Percentiles rank a stretch among this genome's conserved stretches.
Evolutionary conservation across 2,888 invertebrate genomes (phyloP).

Genomic region (Platypus cylindrus): DNA sequence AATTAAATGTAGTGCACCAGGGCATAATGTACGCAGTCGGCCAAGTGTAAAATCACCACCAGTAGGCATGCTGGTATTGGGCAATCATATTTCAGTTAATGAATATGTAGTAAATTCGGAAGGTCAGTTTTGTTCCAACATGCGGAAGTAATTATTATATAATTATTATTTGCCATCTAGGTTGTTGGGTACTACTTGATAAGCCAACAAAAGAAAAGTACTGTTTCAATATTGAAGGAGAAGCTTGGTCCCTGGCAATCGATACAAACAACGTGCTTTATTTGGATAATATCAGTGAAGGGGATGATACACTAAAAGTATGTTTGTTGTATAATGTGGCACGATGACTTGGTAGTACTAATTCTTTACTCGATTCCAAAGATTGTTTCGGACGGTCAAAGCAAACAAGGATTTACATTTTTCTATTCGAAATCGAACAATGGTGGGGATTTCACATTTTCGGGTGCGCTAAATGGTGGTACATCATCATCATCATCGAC

Average conservation of each 20-base stretch:
- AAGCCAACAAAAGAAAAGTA: constrained; percentile 48
- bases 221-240: constrained; percentile 53
- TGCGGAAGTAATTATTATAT: not conserved
- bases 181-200: constrained; percentile 51
- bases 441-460: constrained; percentile 46
- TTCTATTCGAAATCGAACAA: constrained; percentile 13
- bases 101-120: constrained; percentile 52
- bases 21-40: constrained; percentile 57
- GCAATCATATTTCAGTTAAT: constrained; percentile 49
- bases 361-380: no score
- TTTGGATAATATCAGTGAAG: constrained; percentile 41
- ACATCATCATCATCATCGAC: constrained; percentile 15
- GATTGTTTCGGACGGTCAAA: constrained; percentile 5
- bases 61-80: constrained; percentile 52
- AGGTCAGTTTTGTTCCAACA: constrained; percentile 29
- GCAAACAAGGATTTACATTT: constrained; percentile 12
- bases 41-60: constrained; percentile 56
- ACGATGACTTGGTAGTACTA: no score
- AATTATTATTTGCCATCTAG: constrained; percentile 4
- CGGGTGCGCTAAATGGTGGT: constrained; percentile 15
- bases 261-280: constrained; percentile 51
- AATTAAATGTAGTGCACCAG: constrained; percentile 61
- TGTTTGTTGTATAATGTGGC: not conserved
- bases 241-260: constrained; percentile 60
- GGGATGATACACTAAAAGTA: constrained; percentile 8